Conservation (phyloP, 1,140 invertebrate species). For the Rhagoletis zephyria region DNA sequence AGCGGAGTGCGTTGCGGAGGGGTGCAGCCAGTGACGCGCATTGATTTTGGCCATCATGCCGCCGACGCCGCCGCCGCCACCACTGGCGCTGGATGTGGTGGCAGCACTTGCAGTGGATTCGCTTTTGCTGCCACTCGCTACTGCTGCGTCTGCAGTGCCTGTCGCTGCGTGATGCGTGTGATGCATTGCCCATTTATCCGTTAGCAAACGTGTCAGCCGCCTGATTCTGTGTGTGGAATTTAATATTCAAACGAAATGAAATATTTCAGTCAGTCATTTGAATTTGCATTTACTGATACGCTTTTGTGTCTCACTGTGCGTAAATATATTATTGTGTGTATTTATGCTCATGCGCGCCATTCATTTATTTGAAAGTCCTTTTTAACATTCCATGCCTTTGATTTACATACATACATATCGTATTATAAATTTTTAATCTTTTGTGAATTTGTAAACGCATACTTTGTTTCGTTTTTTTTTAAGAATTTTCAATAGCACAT, state of each 20-base stretch:
- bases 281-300: neutral
- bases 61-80: neutral
- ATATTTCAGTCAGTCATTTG: neutral
- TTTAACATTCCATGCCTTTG: too few species aligned
- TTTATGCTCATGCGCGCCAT: neutral
- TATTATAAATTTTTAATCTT: too few species aligned
- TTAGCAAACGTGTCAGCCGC: constrained; percentile 18
- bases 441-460: too few species aligned
- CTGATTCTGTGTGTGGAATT: constrained; percentile 31
- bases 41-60: constrained; percentile 31
- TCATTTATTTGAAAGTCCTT: too few species aligned
- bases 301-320: neutral
- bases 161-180: neutral
- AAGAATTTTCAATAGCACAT: too few species aligned
- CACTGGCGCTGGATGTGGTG: neutral
- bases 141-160: neutral
- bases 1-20: neutral
- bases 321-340: neutral
- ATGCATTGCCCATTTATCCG: constrained; percentile 42
- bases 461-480: too few species aligned
- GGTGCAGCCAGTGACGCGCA: neutral
- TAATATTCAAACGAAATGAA: constrained; percentile 36
- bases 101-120: neutral
- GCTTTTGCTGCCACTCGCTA: neutral
- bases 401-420: too few species aligned